These are phyloP conservation scores for Arnoldichthys spilopterus DNA, from an alignment of 2,797 vertebrate species.

Conservation along the genomic window DNA sequence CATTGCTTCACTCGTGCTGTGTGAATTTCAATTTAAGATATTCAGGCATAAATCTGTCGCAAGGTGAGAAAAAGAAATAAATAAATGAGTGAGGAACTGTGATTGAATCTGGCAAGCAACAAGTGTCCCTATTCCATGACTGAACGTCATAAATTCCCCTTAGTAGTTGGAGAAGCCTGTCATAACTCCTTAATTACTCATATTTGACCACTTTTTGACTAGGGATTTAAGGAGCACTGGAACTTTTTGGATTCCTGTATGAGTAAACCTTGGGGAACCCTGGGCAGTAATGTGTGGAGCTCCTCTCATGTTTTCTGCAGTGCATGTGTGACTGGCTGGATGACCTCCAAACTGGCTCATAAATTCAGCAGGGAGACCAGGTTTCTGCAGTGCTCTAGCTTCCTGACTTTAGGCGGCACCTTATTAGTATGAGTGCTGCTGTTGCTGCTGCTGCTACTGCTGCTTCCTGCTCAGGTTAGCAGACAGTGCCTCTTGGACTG, in stretches of 20 bases:
- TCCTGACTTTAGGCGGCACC: constrained; percentile 31
- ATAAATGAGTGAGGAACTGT: constrained; percentile 22
- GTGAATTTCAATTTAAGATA: constrained; percentile 49
- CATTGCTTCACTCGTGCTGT: constrained; percentile 48
- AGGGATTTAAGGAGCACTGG: background rate
- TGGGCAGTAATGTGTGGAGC: constrained; percentile 31
- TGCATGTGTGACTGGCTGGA: constrained; percentile 46
- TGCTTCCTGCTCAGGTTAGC: constrained; percentile 22
- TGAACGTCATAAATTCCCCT: constrained; percentile 9
- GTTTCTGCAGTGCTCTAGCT: constrained; percentile 33
- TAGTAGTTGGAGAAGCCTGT: constrained; percentile 14
- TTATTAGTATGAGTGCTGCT: constrained; percentile 50
- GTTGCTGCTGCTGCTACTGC: constrained; percentile 9
- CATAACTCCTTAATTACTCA: constrained; percentile 1
- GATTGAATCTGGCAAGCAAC: constrained; percentile 32
- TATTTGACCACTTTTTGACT: constrained; percentile 29
- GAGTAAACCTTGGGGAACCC: constrained; percentile 30
- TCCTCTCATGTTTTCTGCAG: constrained; percentile 34
- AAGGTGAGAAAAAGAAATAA: constrained; percentile 25
- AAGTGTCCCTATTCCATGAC: constrained; percentile 22
- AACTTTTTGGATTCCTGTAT: background rate
- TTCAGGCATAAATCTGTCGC: constrained; percentile 43
- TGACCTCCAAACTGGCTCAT: constrained; percentile 49
- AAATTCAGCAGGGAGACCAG: constrained; percentile 35
- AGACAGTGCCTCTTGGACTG: constrained; percentile 11